Percentiles rank a stretch among this genome's conserved stretches.
phyloP scores from a whole-genome alignment of 1,140 invertebrate species.

The Drosophila saltans region DNA sequence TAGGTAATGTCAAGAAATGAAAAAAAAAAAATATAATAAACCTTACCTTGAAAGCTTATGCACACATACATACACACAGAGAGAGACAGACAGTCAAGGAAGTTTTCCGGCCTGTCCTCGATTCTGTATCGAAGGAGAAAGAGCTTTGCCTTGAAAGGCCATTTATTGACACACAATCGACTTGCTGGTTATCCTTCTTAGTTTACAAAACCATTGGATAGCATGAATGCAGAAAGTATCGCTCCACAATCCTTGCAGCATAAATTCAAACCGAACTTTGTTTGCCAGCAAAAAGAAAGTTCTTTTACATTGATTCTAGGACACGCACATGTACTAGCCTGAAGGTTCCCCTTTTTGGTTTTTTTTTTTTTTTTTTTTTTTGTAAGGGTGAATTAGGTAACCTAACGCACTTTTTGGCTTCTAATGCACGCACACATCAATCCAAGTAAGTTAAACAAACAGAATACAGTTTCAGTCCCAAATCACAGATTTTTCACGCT shows the following conservation, averaged over 20 bases:
- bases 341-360: neutral
- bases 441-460: constrained; percentile 2
- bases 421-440: constrained; percentile 12
- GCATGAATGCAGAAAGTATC: too few species aligned
- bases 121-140: neutral
- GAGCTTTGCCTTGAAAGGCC: neutral
- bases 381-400: neutral
- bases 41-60: neutral
- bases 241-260: neutral
- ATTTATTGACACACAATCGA: constrained; percentile 2
- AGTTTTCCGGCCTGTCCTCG: neutral
- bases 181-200: neutral
- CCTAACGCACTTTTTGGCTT: constrained; percentile 8
- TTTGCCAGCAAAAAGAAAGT: neutral
- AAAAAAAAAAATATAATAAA: neutral
- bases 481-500: constrained; percentile 15
- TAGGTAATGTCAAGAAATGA: neutral
- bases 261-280: neutral
- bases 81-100: neutral
- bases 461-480: constrained; percentile 16
- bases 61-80: neutral
- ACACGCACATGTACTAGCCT: too few species aligned
- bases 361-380: neutral
- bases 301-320: too few species aligned
- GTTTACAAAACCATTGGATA: too few species aligned